Evolutionary conservation across 2,113 vertebrate species (phyloP).

Genomic region (Cololabis saira): DNA sequence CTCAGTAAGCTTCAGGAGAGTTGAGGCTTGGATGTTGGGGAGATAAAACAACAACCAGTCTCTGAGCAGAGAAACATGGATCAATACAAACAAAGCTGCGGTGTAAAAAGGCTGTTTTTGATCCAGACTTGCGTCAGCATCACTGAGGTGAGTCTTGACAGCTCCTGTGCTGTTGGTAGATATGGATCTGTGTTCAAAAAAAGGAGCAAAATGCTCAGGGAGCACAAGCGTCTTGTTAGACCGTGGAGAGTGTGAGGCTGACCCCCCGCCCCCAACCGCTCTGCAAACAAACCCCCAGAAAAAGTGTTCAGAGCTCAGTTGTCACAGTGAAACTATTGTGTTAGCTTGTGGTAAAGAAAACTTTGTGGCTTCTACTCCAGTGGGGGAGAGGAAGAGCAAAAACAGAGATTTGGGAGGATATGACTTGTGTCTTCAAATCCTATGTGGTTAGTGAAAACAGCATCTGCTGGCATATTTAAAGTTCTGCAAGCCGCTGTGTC

Average conservation of each 20-base stretch:
- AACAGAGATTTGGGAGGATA: slow-evolving; percentile 51
- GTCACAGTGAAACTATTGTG: slow-evolving; percentile 56
- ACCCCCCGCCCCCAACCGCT: slow-evolving; percentile 48
- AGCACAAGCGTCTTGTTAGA: slow-evolving; percentile 75
- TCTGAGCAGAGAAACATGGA: slow-evolving; percentile 77
- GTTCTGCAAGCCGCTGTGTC: slow-evolving; percentile 55
- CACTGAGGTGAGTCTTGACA: slow-evolving; percentile 78
- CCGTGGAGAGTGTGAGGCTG: slow-evolving; percentile 61
- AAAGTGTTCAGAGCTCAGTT: slow-evolving; percentile 36
- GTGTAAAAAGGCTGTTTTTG: slow-evolving; percentile 80
- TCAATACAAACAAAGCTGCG: slow-evolving; percentile 74
- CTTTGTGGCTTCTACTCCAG: slow-evolving; percentile 57
- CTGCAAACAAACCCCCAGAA: slow-evolving; percentile 42
- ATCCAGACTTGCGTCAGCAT: slow-evolving; percentile 75
- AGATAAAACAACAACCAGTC: slow-evolving; percentile 77
- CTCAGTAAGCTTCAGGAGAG: slow-evolving; percentile 73
- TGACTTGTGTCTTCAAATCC: slow-evolving; percentile 44
- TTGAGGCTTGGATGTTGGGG: slow-evolving; percentile 70
- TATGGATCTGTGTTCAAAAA: slow-evolving; percentile 79
- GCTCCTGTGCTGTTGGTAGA: slow-evolving; percentile 76
- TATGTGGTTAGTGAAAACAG: slow-evolving; percentile 63
- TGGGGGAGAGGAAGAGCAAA: slow-evolving; percentile 48
- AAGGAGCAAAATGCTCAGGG: slow-evolving; percentile 76
- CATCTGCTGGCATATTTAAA: slow-evolving; percentile 62
- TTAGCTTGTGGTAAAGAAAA: slow-evolving; percentile 50